These are phyloP conservation scores for Delichon dasypus DNA, from an alignment of 2,797 vertebrate species.

Conservation along the genomic window DNA sequence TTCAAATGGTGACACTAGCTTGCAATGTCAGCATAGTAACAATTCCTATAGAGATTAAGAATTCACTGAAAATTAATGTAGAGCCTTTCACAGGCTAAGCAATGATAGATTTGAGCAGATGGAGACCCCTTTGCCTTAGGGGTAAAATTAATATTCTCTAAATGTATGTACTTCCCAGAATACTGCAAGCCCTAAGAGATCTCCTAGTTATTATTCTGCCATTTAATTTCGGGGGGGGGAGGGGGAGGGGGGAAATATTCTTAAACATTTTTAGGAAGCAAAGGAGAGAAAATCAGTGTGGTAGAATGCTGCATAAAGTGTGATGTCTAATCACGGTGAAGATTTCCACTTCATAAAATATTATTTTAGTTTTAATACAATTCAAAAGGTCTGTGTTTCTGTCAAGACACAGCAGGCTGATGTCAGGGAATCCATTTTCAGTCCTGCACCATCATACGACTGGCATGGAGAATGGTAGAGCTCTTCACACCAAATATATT, in stretches of 20 bases:
- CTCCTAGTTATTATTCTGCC: neutral
- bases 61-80: conserved; percentile 2
- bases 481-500: neutral
- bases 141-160: conserved; percentile 22
- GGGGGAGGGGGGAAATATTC: too few species aligned
- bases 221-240: neutral
- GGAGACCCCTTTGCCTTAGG: neutral
- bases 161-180: neutral
- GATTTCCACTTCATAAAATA: neutral
- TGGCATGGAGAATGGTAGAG: neutral
- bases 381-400: neutral
- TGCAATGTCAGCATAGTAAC: neutral
- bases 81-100: neutral
- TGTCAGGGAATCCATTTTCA: neutral
- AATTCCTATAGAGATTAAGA: neutral
- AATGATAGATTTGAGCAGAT: conserved; percentile 14
- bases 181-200: neutral
- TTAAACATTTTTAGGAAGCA: neutral
- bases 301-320: neutral
- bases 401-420: neutral
- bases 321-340: neutral
- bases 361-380: neutral
- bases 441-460: neutral
- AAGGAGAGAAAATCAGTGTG: neutral
- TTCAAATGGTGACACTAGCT: neutral